These are phyloP conservation scores for Oryzias dopingdopingensis DNA, from an alignment of 2,797 vertebrate genomes.

Conservation along the genomic window DNA sequence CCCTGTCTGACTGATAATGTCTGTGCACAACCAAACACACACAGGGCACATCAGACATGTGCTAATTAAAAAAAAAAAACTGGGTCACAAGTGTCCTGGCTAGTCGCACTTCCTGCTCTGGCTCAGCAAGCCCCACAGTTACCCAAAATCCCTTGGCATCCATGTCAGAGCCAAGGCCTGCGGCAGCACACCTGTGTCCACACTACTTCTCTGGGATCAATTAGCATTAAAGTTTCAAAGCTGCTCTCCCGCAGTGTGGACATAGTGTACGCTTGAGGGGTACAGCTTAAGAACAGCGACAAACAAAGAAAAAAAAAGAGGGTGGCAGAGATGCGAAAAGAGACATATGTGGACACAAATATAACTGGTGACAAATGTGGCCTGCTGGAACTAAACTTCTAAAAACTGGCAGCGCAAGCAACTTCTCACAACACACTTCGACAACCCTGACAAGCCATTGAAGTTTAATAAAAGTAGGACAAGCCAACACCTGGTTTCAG, in stretches of 20 bases:
- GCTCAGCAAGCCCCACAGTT: conserved; percentile 60
- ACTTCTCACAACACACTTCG: not conserved
- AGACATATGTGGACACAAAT: conserved; percentile 46
- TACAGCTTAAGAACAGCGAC: conserved; percentile 52
- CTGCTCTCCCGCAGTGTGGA: conserved; percentile 51
- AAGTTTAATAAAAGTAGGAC: too few relatives aligned
- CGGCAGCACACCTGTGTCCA: conserved; percentile 79
- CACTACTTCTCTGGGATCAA: conserved; percentile 79
- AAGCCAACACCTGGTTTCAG: too few relatives aligned
- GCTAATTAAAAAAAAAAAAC: conserved; percentile 68
- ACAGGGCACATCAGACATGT: conserved; percentile 47
- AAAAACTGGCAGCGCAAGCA: not conserved
- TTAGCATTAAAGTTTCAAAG: conserved; percentile 79
- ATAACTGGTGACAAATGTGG: not conserved
- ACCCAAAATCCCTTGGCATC: conserved; percentile 61
- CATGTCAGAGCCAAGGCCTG: conserved; percentile 62
- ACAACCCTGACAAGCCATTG: too few relatives aligned
- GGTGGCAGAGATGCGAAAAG: conserved; percentile 36
- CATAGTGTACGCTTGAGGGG: conserved; percentile 65
- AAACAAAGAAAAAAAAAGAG: conserved; percentile 29
- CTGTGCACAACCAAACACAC: conserved; percentile 22
- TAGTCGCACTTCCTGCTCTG: conserved; percentile 56
- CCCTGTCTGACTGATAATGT: conserved; percentile 20
- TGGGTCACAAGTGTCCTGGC: conserved; percentile 65
- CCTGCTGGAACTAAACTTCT: not conserved